A percentile compares a stretch with the other conserved stretches of the same genome.
phyloP scores from a whole-genome alignment of 2,113 vertebrate species.

The Forbesichthys agassizii region DNA sequence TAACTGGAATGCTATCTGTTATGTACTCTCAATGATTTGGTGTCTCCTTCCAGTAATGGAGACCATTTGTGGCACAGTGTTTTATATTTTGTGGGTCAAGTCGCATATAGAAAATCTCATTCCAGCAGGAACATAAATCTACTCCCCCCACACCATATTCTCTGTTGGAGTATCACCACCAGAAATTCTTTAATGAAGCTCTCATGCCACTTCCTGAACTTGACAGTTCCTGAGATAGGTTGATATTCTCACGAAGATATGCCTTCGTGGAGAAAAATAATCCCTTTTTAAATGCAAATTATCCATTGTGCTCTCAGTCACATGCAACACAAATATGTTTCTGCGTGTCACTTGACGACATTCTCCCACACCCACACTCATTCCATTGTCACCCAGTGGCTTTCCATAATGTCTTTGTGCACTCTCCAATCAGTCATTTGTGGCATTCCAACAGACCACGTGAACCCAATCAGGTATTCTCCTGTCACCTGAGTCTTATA shows the following conservation, averaged over 20 bases:
- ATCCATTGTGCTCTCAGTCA: conserved; percentile 31
- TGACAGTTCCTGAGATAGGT: conserved; percentile 17
- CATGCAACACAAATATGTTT: conserved; percentile 46
- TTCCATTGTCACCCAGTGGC: conserved; percentile 24
- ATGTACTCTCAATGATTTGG: no score
- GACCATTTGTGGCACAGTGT: no score
- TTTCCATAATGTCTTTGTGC: conserved; percentile 43
- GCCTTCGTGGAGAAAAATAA: conserved; percentile 21
- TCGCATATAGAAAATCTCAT: no score
- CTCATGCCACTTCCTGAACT: background rate
- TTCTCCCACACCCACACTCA: conserved; percentile 11
- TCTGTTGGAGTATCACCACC: no score
- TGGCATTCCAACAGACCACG: background rate
- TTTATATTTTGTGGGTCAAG: no score
- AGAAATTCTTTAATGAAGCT: no score
- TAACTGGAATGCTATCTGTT: no score
- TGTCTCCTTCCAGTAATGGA: no score
- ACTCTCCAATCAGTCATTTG: conserved; percentile 28
- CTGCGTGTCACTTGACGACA: conserved; percentile 26
- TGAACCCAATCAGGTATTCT: conserved; percentile 14
- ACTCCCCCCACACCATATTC: no score
- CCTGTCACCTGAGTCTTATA: conserved; percentile 1
- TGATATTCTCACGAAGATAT: conserved; percentile 2
- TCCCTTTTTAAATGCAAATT: conserved; percentile 58
- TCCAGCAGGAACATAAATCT: no score